Percentiles rank a stretch among this genome's conserved stretches.
Conservation (phyloP, 2,113 vertebrate genomes). For the Chloebia gouldiae region DNA sequence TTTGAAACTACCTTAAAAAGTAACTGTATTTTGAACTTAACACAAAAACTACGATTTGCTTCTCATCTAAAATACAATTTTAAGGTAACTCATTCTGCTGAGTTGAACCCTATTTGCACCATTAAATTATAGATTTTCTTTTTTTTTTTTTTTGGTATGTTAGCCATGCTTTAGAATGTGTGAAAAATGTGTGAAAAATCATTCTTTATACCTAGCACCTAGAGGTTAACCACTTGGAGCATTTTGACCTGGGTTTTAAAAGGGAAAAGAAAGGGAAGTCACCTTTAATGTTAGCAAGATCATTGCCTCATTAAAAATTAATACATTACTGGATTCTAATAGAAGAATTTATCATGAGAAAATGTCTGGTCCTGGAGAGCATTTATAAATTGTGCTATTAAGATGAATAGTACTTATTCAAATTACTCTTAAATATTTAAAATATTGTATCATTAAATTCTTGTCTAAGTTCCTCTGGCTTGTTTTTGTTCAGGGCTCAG, state of each 20-base stretch:
- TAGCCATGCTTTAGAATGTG: background rate
- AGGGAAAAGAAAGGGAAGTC: background rate
- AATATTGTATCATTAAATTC: background rate
- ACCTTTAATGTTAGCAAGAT: slow-evolving; percentile 31
- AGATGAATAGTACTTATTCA: slow-evolving; percentile 12
- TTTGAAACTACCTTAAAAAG: background rate
- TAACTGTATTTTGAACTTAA: background rate
- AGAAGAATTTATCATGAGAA: slow-evolving; percentile 12
- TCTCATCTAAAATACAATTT: background rate
- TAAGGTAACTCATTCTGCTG: background rate
- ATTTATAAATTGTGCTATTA: slow-evolving; percentile 39
- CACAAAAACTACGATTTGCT: background rate
- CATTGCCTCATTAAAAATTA: slow-evolving; percentile 36
- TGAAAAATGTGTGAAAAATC: too few species aligned
- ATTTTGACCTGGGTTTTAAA: background rate
- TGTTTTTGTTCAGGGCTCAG: background rate
- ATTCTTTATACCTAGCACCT: background rate
- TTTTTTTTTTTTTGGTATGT: background rate
- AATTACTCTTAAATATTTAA: slow-evolving; percentile 40
- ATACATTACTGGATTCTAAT: slow-evolving; percentile 7
- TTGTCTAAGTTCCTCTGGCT: background rate
- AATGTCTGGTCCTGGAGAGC: background rate
- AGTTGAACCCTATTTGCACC: background rate
- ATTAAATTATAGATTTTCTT: background rate
- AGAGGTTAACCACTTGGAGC: background rate